Base-by-base conservation (phyloP, 2,888 invertebrate species). In the Psylliodes chrysocephalus region DNA sequence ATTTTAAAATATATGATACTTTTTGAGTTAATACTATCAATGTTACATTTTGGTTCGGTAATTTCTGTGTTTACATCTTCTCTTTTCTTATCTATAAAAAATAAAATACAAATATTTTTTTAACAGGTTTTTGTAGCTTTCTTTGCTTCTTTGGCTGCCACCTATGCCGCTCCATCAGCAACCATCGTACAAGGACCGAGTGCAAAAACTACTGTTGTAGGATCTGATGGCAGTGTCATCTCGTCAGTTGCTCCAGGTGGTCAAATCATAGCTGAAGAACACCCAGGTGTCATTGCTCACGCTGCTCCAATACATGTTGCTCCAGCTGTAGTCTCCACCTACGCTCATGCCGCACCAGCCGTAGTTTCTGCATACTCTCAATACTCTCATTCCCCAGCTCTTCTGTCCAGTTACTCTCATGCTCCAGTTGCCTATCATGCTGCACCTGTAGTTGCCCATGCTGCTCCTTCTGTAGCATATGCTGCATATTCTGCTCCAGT, bases 141-240 rank as follows among this genome's bases (percentile, higher is more conserved):
- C 59, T 70, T 75, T 57, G 77, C 72, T 60, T 69, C 71, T 59
- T 67, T 77, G 68, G 75, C 75, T 46, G 70, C 66, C 30, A 68
- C 74, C 57, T 70, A 72, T 35, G 75, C 67, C 25, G 62, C 60
- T 22, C 69, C 68, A 12, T 71, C 76, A 10, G 71, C 73, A 1
- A 67, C 67, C 28, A 68, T 78, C 33, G 63, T 78, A 22, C 77
- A 77, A 69, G 77, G 77, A 63, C 77, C 77, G 6, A 77, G 76
- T 70, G 67, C 70, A 49, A 75, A 71, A 49, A 68, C 73, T n/a
- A 76, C 75, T 14, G 59, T 77, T 5, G 70, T 74, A 8, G 77
- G 76, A 22, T 71, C 72, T 25, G 77, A 77, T 42, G 75, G 77
- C 19, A 77, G 77, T 60, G 67, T 71, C n/a, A 75, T 77, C 56